Percentiles rank a stretch among this genome's conserved stretches.
Conservation (phyloP, 2,888 invertebrate species). For the Sesamia inferens region DNA sequence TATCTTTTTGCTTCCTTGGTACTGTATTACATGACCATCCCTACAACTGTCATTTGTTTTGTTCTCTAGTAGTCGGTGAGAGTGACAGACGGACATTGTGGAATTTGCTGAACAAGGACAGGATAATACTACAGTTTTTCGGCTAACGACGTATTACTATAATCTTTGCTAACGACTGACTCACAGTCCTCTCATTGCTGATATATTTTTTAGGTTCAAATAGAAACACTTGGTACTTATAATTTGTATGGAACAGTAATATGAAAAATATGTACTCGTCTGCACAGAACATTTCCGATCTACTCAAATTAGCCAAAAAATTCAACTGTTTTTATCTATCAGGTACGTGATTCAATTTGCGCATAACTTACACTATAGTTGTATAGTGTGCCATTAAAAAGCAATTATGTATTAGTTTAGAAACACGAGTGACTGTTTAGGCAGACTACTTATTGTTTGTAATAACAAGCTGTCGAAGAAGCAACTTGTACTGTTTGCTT, state of each 20-base stretch:
- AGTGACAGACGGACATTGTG: constrained; percentile 57
- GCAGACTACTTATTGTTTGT: constrained; percentile 50
- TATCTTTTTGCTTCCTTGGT: not conserved
- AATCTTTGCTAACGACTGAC: constrained; percentile 5
- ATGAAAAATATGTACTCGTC: constrained; percentile 88
- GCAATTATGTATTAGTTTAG: constrained; percentile 15
- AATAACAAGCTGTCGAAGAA: constrained; percentile 56
- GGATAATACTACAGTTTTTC: constrained; percentile 48
- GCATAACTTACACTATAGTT: constrained; percentile 1
- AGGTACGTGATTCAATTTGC: constrained; percentile 88
- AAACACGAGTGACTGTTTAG: constrained; percentile 38
- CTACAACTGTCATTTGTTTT: constrained; percentile 56
- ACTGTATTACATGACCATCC: constrained; percentile 11
- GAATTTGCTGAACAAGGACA: constrained; percentile 59
- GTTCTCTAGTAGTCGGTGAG: constrained; percentile 17
- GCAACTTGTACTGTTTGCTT: constrained; percentile 62
- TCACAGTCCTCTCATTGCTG: constrained; percentile 27
- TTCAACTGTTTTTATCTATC: constrained; percentile 97
- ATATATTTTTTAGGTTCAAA: constrained; percentile 37
- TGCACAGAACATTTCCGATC: constrained; percentile 85
- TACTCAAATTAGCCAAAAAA: constrained; percentile 95
- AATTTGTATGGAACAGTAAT: constrained; percentile 72
- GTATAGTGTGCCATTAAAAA: constrained; percentile 12
- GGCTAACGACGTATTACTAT: constrained; percentile 19
- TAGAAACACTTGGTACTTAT: constrained; percentile 38